Base-by-base conservation (phyloP, 2,797 vertebrate species). In the Danio kyathit region DNA sequence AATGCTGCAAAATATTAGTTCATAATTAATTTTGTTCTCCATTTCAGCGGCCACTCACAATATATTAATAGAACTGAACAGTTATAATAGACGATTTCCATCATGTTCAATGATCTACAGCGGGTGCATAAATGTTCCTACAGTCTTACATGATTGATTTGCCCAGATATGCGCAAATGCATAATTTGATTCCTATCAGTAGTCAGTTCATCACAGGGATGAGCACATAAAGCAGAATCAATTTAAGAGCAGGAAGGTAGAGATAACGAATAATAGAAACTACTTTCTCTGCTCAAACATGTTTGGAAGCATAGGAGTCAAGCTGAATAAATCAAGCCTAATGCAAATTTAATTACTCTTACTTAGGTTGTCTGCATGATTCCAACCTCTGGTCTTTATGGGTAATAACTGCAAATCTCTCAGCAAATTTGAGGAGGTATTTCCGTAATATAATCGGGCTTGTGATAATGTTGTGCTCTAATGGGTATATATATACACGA, bases 121-220 rank as follows among this genome's bases (percentile, higher is more conserved):
- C 44, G 38, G 66, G 12, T 40, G 5, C 81, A 82, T 48, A 80
- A 80, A 81, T 69, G 64, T 74, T 89, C 83, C 82, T 85, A 82
- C 76, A 85, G 79, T 88, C 83, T 87, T 77, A 89, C 80, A 75
- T 88, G 88, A 92, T 87, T 88, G 87, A 92, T 93, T 92, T 73
- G 81, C 82, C 40, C 64, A 66, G 75, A 91, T 89, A 90, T 84
- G 86, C 78, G 78, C 74, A 91, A 89, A 90, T 81, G 87, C 82
- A 83, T 80, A 91, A 89, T 88, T 82, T 85, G 88, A 93, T 92
- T 86, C 80, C 88, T 89, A 91, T 90, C 89, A 83, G 74, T 69
- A 70, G 81, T 85, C 14, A 48, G 78, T 89, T 90, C 88, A 90
- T 92, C 90, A 91, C 82, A 90, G 87, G 76, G 88, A 87, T 76